Conservation (phyloP, 2,888 invertebrate genomes). For the Stenolophus ochropezus region DNA sequence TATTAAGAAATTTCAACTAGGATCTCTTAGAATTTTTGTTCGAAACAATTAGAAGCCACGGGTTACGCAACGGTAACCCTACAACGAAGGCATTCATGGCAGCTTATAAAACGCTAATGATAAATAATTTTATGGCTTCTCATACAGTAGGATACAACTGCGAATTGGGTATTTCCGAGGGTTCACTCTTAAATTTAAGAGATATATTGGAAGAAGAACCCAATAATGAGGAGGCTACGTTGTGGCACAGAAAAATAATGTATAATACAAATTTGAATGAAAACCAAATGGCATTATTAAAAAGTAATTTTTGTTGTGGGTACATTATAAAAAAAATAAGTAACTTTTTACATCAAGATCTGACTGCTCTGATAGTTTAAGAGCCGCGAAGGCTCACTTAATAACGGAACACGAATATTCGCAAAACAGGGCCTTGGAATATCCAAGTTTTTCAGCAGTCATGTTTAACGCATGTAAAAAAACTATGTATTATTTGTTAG, state of each 20-base stretch:
- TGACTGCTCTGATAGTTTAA: no score
- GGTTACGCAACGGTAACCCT: conserved; percentile 48
- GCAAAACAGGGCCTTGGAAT: no score
- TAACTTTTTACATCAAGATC: background rate
- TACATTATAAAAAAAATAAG: background rate
- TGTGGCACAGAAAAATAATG: background rate
- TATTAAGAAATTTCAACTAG: no score
- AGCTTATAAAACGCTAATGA: conserved; percentile 48
- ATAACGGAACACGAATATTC: background rate
- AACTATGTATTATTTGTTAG: background rate
- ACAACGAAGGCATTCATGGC: conserved; percentile 24
- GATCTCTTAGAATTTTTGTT: conserved; percentile 60
- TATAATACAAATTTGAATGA: no score
- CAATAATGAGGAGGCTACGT: background rate
- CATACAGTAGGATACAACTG: no score
- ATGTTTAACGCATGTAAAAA: background rate
- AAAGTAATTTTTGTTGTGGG: no score
- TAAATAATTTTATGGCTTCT: no score
- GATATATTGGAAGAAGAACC: no score
- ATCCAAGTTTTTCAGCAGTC: background rate
- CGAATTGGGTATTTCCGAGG: no score
- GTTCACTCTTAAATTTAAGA: no score
- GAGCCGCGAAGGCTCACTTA: background rate
- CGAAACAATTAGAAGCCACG: conserved; percentile 46
- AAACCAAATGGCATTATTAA: no score